Evolutionary conservation across 2,888 invertebrate genomes (phyloP).

Genomic region (Dryomyza anilis): DNA sequence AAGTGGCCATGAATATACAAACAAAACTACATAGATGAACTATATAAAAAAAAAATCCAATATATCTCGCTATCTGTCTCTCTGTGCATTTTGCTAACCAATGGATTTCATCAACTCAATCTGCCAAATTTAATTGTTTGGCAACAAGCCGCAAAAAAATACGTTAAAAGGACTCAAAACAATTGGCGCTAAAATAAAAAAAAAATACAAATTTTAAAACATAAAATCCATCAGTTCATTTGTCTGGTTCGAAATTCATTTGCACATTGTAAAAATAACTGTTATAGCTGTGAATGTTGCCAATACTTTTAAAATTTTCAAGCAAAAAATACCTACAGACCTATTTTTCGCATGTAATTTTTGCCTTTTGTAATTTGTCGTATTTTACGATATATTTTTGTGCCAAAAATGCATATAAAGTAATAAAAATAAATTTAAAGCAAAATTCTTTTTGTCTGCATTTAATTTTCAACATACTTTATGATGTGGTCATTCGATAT

Average conservation of each 20-base stretch:
- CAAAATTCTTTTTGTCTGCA: not conserved
- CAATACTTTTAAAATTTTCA: too few species aligned
- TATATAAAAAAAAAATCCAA: not conserved
- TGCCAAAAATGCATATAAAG: too few species aligned
- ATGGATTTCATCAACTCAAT: constrained; percentile 1
- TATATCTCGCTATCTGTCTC: not conserved
- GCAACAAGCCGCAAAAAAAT: not conserved
- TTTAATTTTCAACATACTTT: not conserved
- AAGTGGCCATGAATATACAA: constrained; percentile 1
- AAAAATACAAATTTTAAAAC: not conserved
- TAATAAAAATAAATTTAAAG: not conserved
- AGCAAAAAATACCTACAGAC: too few species aligned
- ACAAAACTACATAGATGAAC: not conserved
- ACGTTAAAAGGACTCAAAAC: not conserved
- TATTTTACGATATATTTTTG: too few species aligned
- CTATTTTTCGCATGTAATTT: too few species aligned
- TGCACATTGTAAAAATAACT: not conserved
- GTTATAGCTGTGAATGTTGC: too few species aligned
- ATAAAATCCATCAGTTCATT: not conserved
- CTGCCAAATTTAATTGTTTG: not conserved
- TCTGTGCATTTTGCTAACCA: not conserved
- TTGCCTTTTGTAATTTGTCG: too few species aligned
- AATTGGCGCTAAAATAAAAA: not conserved
- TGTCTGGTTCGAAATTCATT: constrained; percentile 5
- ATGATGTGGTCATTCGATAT: not conserved